Evolutionary conservation across 2,113 vertebrate species (phyloP).

Genomic region (Apteryx mantelli): DNA sequence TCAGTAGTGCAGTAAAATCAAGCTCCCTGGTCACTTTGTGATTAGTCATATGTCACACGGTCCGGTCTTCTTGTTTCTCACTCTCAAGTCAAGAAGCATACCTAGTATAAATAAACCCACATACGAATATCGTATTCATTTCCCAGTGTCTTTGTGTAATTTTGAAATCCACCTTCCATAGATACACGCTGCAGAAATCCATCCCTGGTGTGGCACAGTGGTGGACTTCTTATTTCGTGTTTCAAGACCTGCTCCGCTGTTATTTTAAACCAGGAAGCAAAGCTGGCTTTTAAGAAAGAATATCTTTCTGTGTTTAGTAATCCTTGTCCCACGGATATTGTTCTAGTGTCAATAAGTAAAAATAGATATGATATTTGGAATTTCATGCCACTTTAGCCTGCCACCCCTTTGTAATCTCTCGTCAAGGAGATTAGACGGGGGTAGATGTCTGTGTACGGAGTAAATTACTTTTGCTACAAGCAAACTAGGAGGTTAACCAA

Average conservation of each 20-base stretch:
- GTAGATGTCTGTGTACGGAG: slow-evolving; percentile 19
- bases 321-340: slow-evolving; percentile 25
- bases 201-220: neutral
- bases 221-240: neutral
- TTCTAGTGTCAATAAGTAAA: slow-evolving; percentile 26
- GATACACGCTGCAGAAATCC: neutral
- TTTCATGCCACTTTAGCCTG: slow-evolving; percentile 35
- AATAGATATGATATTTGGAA: slow-evolving; percentile 32
- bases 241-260: neutral
- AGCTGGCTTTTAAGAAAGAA: slow-evolving; percentile 11
- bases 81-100: neutral
- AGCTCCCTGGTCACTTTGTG: neutral
- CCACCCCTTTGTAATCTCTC: slow-evolving; percentile 33
- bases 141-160: neutral
- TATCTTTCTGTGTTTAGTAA: slow-evolving; percentile 35
- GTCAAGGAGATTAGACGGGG: slow-evolving; percentile 18
- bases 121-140: neutral
- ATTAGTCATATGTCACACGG: neutral
- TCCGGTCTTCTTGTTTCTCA: neutral
- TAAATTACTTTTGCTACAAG: slow-evolving; percentile 60
- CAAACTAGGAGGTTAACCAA: slow-evolving; percentile 51
- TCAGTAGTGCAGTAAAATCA: neutral
- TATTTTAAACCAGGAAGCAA: slow-evolving; percentile 24
- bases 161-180: neutral
- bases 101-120: neutral